Evolutionary conservation across 2,888 invertebrate species (phyloP).

Genomic region (Baccha elongata): DNA sequence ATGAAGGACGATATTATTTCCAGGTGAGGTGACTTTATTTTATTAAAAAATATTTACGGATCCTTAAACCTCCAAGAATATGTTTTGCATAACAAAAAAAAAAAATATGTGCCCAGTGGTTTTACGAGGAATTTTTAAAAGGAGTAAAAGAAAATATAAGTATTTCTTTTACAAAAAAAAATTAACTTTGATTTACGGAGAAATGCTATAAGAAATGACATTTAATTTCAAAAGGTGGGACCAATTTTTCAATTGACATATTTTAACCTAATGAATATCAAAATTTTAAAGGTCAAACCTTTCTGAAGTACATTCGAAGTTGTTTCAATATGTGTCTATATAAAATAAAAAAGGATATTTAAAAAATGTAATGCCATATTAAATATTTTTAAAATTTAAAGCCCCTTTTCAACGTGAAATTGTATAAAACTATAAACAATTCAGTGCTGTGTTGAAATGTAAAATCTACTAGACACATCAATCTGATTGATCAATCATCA

Average conservation of each 20-base stretch:
- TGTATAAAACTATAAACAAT: too few relatives aligned
- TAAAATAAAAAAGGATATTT: not conserved
- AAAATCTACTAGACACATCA: too few relatives aligned
- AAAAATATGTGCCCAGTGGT: too few relatives aligned
- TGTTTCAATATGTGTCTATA: too few relatives aligned
- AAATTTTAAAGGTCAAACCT: not conserved
- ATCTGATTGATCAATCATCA: too few relatives aligned
- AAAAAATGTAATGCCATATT: not conserved
- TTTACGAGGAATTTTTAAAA: not conserved
- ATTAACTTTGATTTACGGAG: not conserved
- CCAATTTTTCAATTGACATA: not conserved
- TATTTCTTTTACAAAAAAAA: not conserved
- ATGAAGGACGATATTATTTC: constrained; percentile 46
- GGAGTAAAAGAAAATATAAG: not conserved
- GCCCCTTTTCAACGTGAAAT: too few relatives aligned
- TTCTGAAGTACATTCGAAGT: too few relatives aligned
- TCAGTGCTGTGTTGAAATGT: too few relatives aligned
- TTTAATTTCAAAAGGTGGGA: not conserved
- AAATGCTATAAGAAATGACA: not conserved
- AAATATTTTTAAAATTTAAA: not conserved
- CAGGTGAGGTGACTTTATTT: constrained; percentile 62
- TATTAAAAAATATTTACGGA: constrained; percentile 54
- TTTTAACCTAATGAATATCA: not conserved
- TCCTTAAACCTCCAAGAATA: constrained; percentile 51
- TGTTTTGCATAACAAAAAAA: constrained; percentile 37